Percentiles rank a stretch among this genome's conserved stretches.
phyloP scores from a whole-genome alignment of 2,888 invertebrate genomes.

The Alentia gelatinosa region DNA sequence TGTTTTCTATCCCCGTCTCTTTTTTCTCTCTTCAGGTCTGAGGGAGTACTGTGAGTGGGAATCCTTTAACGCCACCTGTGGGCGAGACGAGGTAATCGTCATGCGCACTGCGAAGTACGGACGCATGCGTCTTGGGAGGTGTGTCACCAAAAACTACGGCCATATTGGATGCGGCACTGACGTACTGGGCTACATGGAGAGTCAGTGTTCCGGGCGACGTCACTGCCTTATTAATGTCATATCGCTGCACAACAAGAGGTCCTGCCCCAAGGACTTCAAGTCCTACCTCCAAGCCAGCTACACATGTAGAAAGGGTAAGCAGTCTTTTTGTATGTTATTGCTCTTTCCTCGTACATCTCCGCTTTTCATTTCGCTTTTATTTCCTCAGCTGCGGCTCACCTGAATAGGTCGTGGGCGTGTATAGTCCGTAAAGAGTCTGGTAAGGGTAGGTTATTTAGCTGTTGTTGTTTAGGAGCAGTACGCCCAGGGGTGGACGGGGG shows the following conservation, averaged over 20 bases:
- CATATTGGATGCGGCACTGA: conserved; percentile 62
- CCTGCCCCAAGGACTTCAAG: conserved; percentile 62
- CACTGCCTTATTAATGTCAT: conserved; percentile 61
- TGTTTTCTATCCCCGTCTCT: background rate
- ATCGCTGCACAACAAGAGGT: conserved; percentile 60
- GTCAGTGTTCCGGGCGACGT: conserved; percentile 54
- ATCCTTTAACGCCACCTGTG: conserved; percentile 60
- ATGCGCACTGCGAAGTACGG: conserved; percentile 61
- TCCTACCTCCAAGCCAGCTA: conserved; percentile 62
- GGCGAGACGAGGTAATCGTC: conserved; percentile 57
- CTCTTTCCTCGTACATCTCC: background rate
- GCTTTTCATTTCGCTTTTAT: background rate
- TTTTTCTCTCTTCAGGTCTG: conserved; percentile 52
- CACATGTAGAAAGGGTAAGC: conserved; percentile 58
- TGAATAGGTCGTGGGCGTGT: too few relatives aligned
- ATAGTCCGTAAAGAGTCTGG: too few relatives aligned
- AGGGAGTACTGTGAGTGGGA: conserved; percentile 63
- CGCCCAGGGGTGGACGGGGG: too few relatives aligned
- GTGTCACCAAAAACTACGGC: conserved; percentile 62
- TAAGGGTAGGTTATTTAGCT: too few relatives aligned
- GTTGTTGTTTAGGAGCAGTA: too few relatives aligned
- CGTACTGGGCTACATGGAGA: conserved; percentile 60
- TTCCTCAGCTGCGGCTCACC: background rate
- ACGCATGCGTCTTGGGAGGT: conserved; percentile 60
- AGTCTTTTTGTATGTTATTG: too few relatives aligned